Percentiles rank a stretch among this genome's conserved stretches.
Evolutionary conservation across 2,113 vertebrate species (phyloP).

Genomic region (Hippocampus guttulatus): DNA sequence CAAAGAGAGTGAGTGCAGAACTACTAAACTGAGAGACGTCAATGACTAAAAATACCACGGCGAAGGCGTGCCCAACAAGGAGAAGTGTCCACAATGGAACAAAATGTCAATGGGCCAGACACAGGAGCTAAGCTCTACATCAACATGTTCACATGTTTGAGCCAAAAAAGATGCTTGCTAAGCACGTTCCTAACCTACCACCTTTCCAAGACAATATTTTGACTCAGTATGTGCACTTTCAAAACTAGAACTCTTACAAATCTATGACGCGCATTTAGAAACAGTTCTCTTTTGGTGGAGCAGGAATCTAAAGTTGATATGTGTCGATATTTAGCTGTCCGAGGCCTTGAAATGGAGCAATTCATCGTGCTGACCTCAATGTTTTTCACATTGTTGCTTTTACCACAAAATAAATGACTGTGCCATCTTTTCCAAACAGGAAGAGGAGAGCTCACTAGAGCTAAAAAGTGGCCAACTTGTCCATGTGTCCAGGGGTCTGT

Average conservation of each 20-base stretch:
- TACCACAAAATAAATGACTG: slow-evolving; percentile 24
- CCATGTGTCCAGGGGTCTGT: slow-evolving; percentile 21
- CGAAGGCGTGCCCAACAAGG: slow-evolving; percentile 48
- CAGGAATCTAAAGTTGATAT: slow-evolving; percentile 68
- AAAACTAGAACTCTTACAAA: slow-evolving; percentile 61
- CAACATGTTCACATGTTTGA: slow-evolving; percentile 62
- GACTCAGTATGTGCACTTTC: slow-evolving; percentile 43
- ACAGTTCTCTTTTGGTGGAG: slow-evolving; percentile 53
- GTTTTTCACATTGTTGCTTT: slow-evolving; percentile 27
- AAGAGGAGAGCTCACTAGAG: slow-evolving; percentile 14
- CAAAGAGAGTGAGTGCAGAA: slow-evolving; percentile 48
- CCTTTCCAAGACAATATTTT: slow-evolving; percentile 44
- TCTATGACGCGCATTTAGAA: slow-evolving; percentile 56
- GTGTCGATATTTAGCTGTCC: slow-evolving; percentile 67
- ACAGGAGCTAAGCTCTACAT: slow-evolving; percentile 63
- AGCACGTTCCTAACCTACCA: slow-evolving; percentile 58
- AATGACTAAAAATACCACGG: slow-evolving; percentile 51
- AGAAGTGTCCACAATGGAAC: slow-evolving; percentile 42
- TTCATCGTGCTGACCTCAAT: slow-evolving; percentile 27
- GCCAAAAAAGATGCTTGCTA: slow-evolving; percentile 52
- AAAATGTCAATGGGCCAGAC: slow-evolving; percentile 39
- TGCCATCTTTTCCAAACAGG: slow-evolving; percentile 16
- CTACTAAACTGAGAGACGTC: slow-evolving; percentile 36
- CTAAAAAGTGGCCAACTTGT: slow-evolving; percentile 4
- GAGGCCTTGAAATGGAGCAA: slow-evolving; percentile 43